Evolutionary conservation across 2,797 vertebrate genomes (phyloP).

Genomic region (Galago senegalensis): DNA sequence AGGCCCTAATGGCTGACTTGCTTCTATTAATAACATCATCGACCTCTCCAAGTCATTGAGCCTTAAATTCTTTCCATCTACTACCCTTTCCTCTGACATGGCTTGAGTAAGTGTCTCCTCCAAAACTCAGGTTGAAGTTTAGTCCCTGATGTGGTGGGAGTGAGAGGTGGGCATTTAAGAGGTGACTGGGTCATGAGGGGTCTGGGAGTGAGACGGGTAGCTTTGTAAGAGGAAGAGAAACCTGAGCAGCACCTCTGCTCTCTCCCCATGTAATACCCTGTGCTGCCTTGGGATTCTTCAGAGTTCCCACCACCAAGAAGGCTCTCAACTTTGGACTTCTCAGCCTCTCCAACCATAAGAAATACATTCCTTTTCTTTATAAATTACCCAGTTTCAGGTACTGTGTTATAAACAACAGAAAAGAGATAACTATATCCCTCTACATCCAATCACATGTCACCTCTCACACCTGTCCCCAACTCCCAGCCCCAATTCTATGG

Average conservation of each 20-base stretch:
- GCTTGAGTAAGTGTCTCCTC: neutral
- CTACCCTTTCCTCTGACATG: neutral
- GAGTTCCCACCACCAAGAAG: neutral
- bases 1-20: neutral
- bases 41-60: neutral
- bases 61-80: neutral
- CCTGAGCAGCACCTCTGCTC: rapidly evolving
- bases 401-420: neutral
- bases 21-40: neutral
- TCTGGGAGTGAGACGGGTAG: neutral
- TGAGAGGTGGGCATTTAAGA: neutral
- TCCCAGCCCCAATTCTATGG: neutral
- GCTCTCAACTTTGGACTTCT: neutral
- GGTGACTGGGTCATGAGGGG: neutral
- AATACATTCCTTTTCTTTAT: neutral
- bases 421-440: neutral
- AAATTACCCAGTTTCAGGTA: neutral
- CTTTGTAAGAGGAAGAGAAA: neutral
- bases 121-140: neutral
- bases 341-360: neutral
- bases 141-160: neutral
- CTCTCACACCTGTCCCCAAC: neutral
- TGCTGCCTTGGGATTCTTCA: neutral
- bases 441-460: neutral
- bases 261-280: neutral